Conservation (phyloP, 2,113 vertebrate species). For the Coptodon bakossiorum region DNA sequence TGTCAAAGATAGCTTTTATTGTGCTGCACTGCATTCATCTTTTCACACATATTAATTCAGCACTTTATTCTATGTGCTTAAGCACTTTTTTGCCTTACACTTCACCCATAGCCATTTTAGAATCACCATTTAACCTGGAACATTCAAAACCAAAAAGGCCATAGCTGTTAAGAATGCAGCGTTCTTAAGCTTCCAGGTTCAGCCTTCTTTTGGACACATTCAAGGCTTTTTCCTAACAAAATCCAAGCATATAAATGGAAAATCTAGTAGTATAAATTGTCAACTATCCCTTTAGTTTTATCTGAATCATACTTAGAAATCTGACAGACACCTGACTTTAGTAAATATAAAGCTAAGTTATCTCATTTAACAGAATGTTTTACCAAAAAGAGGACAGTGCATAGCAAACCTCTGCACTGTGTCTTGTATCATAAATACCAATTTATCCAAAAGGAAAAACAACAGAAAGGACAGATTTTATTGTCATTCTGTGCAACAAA, state of each 20-base stretch:
- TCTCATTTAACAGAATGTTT: background rate
- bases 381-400: background rate
- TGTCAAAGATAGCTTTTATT: background rate
- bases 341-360: background rate
- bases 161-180: background rate
- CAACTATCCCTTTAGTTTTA: background rate
- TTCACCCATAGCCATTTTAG: background rate
- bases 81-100: background rate
- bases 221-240: background rate
- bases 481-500: conserved; percentile 4
- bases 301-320: background rate
- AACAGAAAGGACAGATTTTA: background rate
- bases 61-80: background rate
- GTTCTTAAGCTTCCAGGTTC: background rate
- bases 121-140: background rate
- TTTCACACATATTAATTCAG: background rate
- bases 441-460: conserved; percentile 1
- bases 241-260: background rate
- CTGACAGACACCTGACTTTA: background rate
- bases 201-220: background rate
- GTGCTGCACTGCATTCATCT: background rate
- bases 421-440: background rate
- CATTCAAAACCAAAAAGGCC: background rate
- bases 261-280: background rate
- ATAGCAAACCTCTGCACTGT: background rate